Percentiles rank a stretch among this genome's conserved stretches.
phyloP scores from a whole-genome alignment of 2,113 vertebrate species.

The Nerophis lumbriciformis region DNA sequence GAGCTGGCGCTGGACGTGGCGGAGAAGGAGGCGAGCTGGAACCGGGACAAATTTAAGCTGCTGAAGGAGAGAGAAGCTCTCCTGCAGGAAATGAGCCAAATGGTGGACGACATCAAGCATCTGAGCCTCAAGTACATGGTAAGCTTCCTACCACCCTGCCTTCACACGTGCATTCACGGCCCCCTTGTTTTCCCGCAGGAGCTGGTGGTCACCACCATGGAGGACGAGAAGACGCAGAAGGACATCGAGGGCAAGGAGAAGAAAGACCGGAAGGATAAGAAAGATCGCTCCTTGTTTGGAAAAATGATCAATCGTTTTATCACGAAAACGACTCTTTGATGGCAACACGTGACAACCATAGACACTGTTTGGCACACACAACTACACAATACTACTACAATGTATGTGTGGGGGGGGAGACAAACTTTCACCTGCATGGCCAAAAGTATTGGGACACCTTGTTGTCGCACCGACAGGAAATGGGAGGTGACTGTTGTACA shows the following conservation, averaged over 20 bases:
- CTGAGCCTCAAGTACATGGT: slow-evolving; percentile 6
- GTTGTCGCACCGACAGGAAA: no score
- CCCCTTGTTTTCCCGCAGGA: not conserved
- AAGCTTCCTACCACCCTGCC: not conserved
- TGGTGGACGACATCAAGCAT: slow-evolving; percentile 4
- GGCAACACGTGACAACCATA: no score
- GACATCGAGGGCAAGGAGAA: not conserved
- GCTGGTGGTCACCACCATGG: not conserved
- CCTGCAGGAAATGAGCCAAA: slow-evolving; percentile 5
- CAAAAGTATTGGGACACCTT: no score
- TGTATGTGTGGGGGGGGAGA: no score
- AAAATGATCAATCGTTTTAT: slow-evolving; percentile 3
- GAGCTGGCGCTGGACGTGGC: not conserved
- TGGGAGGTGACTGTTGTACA: no score
- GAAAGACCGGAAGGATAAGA: not conserved
- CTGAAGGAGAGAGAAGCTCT: slow-evolving; percentile 5
- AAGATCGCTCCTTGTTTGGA: not conserved
- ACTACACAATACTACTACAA: no score
- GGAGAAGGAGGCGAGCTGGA: not conserved
- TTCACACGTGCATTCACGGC: no score
- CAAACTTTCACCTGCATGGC: no score
- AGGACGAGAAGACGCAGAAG: not conserved
- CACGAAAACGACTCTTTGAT: not conserved
- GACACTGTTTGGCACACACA: no score
- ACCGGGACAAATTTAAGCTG: not conserved